These are phyloP conservation scores for Gambusia holbrooki DNA, from an alignment of 2,113 vertebrate species.

Conservation along the genomic window DNA sequence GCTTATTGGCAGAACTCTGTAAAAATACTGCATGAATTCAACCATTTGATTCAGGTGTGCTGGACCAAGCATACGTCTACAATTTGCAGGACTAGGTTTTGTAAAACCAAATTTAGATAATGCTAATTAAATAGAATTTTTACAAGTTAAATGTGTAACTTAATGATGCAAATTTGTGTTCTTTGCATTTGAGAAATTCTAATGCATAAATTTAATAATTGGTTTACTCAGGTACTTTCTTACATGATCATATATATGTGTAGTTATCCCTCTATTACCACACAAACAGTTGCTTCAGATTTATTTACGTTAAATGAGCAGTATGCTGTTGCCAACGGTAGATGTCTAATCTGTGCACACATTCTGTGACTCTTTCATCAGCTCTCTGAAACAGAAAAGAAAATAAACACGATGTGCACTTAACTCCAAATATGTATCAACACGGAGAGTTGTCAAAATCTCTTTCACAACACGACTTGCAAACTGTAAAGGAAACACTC, in stretches of 20 bases:
- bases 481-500: slow-evolving; percentile 73
- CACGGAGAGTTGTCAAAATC: slow-evolving; percentile 61
- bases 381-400: slow-evolving; percentile 45
- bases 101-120: background rate
- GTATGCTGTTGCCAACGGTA: background rate
- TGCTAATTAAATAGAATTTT: background rate
- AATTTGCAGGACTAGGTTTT: background rate
- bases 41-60: too few relatives aligned
- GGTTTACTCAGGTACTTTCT: background rate
- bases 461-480: slow-evolving; percentile 61
- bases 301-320: slow-evolving; percentile 8
- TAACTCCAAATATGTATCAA: slow-evolving; percentile 46
- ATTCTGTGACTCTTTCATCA: background rate
- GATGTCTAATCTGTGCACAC: slow-evolving; percentile 6
- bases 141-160: too few relatives aligned
- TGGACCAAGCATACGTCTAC: too few relatives aligned
- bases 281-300: background rate
- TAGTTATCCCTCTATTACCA: background rate
- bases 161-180: background rate
- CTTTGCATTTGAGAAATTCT: background rate
- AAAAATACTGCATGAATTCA: too few relatives aligned
- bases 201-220: background rate
- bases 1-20: too few relatives aligned
- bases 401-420: slow-evolving; percentile 64
- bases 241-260: background rate